Conservation (phyloP, 2,113 vertebrate genomes). For the Zosterops lateralis region DNA sequence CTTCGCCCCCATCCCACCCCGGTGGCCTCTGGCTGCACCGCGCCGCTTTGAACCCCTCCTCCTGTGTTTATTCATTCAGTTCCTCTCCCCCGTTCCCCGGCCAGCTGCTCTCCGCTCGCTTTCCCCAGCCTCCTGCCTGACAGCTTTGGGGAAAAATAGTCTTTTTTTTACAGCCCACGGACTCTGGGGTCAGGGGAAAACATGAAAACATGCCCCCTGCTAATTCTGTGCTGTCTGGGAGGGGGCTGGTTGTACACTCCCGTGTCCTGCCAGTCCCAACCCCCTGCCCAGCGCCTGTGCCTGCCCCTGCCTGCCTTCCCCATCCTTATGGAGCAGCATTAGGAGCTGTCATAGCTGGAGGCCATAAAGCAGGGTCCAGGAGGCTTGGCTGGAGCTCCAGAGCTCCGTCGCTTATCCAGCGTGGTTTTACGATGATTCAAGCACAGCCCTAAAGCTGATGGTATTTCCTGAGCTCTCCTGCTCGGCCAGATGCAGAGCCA, state of each 20-base stretch:
- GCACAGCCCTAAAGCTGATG: constrained; percentile 33
- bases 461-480: constrained; percentile 51
- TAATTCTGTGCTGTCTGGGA: not conserved
- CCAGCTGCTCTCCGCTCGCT: not conserved
- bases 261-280: rapidly evolving
- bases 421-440: constrained; percentile 36
- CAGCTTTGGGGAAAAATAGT: not conserved
- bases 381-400: not conserved
- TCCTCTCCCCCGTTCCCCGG: not conserved
- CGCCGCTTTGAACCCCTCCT: not conserved
- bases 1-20: not conserved
- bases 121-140: not conserved
- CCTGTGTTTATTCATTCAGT: constrained; percentile 28
- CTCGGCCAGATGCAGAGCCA: not conserved
- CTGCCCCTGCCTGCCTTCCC: not conserved
- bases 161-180: not conserved
- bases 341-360: not conserved
- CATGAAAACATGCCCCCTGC: not conserved
- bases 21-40: not conserved
- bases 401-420: not conserved
- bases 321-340: rapidly evolving
- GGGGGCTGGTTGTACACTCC: not conserved
- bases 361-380: not conserved
- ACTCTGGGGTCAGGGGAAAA: not conserved
- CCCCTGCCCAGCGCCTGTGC: not conserved